phyloP scores from a whole-genome alignment of 2,113 vertebrate species.

The Neoarius graeffei region DNA sequence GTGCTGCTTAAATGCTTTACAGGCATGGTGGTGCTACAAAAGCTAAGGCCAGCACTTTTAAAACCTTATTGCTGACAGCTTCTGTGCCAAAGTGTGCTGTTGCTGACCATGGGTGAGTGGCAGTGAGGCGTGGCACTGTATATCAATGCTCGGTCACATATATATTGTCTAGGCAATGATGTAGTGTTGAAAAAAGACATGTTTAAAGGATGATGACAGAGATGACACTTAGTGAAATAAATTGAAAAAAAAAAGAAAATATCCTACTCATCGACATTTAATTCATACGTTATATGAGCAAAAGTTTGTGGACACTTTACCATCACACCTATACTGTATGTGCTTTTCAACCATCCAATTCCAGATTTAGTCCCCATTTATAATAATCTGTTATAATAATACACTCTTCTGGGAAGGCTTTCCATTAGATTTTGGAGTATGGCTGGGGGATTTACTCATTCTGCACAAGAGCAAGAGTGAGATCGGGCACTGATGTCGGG shows the following conservation, averaged over 20 bases:
- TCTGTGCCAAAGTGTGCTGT: neutral
- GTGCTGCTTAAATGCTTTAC: neutral
- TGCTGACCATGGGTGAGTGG: neutral
- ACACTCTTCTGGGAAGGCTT: too few relatives aligned
- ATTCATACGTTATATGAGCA: neutral
- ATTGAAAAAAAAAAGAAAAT: neutral
- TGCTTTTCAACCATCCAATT: neutral
- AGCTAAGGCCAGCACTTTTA: slow-evolving; percentile 8
- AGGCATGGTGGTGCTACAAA: neutral
- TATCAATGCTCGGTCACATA: neutral
- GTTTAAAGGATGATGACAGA: neutral
- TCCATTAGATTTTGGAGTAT: neutral
- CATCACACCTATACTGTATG: neutral
- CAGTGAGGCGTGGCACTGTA: neutral
- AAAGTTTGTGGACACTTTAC: neutral
- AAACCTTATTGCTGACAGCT: slow-evolving; percentile 8
- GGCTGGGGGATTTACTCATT: neutral
- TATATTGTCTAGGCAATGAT: neutral
- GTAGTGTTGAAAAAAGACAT: neutral
- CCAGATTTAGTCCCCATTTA: neutral
- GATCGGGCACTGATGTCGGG: neutral
- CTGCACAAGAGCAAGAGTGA: neutral
- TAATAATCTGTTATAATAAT: too few relatives aligned
- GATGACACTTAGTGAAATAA: too few relatives aligned
- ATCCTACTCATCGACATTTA: neutral